phyloP scores from a whole-genome alignment of 2,113 vertebrate genomes.

The Melanocharis versteri region DNA sequence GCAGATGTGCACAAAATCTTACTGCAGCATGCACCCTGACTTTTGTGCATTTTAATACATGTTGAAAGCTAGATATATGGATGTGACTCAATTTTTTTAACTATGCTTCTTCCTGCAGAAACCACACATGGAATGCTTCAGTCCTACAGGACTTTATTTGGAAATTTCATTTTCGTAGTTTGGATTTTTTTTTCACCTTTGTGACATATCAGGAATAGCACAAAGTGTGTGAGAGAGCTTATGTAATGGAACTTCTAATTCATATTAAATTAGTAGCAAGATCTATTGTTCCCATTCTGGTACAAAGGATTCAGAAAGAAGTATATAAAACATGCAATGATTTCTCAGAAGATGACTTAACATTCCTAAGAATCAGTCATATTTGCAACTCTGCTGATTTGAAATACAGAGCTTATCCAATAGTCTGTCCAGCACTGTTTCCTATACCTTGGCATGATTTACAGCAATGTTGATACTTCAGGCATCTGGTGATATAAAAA shows the following conservation, averaged over 20 bases:
- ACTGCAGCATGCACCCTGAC: neutral
- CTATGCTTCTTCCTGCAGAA: neutral
- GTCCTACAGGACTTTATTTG: neutral
- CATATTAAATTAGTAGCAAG: neutral
- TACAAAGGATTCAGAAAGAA: neutral
- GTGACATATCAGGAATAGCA: neutral
- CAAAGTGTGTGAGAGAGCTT: neutral
- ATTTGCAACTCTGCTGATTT: neutral
- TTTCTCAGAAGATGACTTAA: neutral
- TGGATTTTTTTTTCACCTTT: neutral
- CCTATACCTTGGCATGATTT: neutral
- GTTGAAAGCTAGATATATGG: neutral
- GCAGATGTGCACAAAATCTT: slow-evolving; percentile 39
- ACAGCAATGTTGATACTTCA: neutral
- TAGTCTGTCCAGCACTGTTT: neutral
- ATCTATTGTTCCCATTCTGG: neutral
- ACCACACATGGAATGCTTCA: neutral
- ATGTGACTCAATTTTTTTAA: neutral
- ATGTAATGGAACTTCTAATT: neutral
- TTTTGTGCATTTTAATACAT: neutral
- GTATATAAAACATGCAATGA: neutral
- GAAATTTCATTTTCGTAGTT: neutral
- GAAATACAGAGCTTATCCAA: neutral
- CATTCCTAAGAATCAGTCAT: neutral
- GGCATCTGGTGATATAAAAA: neutral